Base-by-base conservation (phyloP, 2,888 invertebrate genomes). In the Drosophila paucipuncta region DNA sequence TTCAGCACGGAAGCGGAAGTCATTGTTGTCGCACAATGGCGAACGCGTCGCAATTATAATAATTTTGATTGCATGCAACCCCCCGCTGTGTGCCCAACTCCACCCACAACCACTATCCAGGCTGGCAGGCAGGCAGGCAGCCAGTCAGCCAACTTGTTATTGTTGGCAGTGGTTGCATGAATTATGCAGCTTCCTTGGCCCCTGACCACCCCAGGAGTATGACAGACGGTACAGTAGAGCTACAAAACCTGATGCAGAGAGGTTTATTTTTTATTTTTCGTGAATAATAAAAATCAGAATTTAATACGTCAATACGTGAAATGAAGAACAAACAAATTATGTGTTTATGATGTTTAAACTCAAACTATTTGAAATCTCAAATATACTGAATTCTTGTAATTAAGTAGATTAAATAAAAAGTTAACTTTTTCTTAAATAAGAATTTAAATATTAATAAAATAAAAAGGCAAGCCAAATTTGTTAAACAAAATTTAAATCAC, bases 21-120 rank as follows among this genome's bases (percentile, higher is more conserved):
- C 91, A 91, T 91, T 91, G 89, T 91, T 87, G 85, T 87, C 84
- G 80, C 82, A 91, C 91, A 91, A 91, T 90, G 91, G 85, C 79
- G 89, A 90, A 90, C 85, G 91, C 89, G 81, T 89, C 89, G 91
- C 87, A 91, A 91, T 91, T 91, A 91, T 91, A 89, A 91, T 91
- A 91, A 91, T 91, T 91, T 90, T 90, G 91, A 91, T 91, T 91
- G 80, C 91, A 86, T 78, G 69, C 82, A 53, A 47, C 52, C 54
- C 54, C 64, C 28, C 39, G 25, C 41, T 35, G n/a, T 30, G 28
- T 10, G 49, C 47, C 28, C 33, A 41, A 25, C 58, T 28, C 22
- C 37, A 25, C 58, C 57, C 41, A 39, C 52, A 41, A 18, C 11
- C 39, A 25, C 52, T 31, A 13, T n/a, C 13, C 33, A 5, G 11